Evolutionary conservation across 2,888 invertebrate species (phyloP).

Genomic region (Theodoxus fluviatilis): DNA sequence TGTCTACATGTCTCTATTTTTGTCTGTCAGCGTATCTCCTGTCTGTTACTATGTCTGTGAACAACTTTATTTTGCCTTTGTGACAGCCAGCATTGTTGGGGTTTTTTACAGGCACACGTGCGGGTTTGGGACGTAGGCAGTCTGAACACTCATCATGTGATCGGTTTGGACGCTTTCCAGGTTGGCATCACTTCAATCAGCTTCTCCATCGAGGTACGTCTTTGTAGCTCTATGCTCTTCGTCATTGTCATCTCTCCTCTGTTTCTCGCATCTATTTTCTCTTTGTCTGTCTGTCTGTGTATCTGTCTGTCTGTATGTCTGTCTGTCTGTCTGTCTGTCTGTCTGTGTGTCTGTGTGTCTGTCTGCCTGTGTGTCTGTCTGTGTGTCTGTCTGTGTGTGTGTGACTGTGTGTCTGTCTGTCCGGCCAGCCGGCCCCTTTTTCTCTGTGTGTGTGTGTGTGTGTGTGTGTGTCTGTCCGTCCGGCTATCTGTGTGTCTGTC

Average conservation of each 20-base stretch:
- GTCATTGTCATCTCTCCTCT: too few species aligned
- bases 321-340: conserved; percentile 24
- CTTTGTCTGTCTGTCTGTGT: too few species aligned
- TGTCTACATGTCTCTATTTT: background rate
- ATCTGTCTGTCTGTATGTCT: background rate
- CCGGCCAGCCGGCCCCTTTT: background rate
- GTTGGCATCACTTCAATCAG: conserved; percentile 81
- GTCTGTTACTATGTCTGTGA: background rate
- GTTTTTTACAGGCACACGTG: too few species aligned
- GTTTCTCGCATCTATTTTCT: too few species aligned
- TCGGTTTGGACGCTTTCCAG: background rate
- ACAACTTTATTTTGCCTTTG: background rate
- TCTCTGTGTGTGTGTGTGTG: background rate
- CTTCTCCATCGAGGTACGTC: conserved; percentile 68
- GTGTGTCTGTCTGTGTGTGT: background rate
- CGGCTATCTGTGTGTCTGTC: background rate
- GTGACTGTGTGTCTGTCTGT: background rate
- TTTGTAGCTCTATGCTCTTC: too few species aligned
- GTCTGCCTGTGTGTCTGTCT: background rate
- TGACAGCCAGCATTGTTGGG: too few species aligned
- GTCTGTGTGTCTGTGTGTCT: background rate
- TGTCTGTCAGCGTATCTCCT: background rate
- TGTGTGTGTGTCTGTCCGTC: background rate
- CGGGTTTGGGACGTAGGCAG: conserved; percentile 76
- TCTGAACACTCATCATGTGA: conserved; percentile 85